These are phyloP conservation scores for Amazona finschi DNA, from an alignment of 2,797 vertebrate species.

Conservation along the genomic window DNA sequence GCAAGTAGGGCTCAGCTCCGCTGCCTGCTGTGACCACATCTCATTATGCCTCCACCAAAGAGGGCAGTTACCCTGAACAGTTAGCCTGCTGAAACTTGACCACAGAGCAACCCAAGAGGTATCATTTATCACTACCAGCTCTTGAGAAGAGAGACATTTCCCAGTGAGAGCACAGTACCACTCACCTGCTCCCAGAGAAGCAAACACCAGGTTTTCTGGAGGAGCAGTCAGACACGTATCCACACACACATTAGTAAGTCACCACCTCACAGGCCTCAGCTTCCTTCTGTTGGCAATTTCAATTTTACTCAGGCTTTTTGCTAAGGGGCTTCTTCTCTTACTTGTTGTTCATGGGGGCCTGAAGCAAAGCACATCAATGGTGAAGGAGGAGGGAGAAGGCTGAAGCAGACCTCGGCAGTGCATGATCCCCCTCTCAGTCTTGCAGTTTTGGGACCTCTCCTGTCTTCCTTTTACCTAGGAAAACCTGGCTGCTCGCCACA, in stretches of 20 bases:
- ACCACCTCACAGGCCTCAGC: neutral
- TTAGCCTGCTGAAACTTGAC: neutral
- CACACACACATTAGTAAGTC: neutral
- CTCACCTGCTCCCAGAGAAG: neutral
- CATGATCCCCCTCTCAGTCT: neutral
- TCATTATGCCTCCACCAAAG: neutral
- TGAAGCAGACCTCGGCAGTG: neutral
- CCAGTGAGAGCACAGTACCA: neutral
- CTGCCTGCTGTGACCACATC: neutral
- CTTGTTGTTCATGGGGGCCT: neutral
- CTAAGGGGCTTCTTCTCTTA: neutral
- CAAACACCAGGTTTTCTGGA: neutral
- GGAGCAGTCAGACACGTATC: neutral
- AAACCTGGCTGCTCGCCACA: slow-evolving; percentile 74
- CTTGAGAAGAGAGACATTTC: neutral
- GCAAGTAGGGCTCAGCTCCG: neutral
- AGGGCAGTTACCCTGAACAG: neutral
- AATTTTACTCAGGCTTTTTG: neutral
- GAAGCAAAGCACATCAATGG: neutral
- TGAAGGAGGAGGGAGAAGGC: neutral
- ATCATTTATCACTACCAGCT: neutral
- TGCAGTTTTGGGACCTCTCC: slow-evolving; percentile 50
- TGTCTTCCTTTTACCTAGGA: slow-evolving; percentile 54
- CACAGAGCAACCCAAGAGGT: neutral
- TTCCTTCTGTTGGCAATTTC: neutral